Base-by-base conservation (phyloP, 2,888 invertebrate genomes). In the Drosophila falleni region DNA sequence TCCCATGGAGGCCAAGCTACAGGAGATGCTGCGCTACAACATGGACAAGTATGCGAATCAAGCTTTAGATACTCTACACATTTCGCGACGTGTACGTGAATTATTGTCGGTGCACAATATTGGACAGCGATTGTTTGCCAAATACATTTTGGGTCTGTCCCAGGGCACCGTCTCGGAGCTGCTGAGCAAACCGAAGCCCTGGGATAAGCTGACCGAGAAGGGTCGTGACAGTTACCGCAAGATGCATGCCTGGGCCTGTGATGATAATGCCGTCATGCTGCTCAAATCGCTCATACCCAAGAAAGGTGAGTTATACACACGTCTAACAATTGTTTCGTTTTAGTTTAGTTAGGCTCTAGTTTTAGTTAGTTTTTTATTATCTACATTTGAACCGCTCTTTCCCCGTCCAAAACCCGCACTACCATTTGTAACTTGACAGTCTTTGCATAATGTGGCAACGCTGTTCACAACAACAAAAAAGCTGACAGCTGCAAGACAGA, bases 181-280 rank as follows among this genome's bases (percentile, higher is more conserved):
- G 89, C 95, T 99, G 74, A 99, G 99, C 83, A 99, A 99, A 93
- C 99, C 99, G 61, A 99, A 99, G 93, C 98, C 98, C 13, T 99
- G 99, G 99, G 98, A 99, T 94, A 99, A 99, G 93, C 94, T 99
- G 91, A 99, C 99, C 66, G 99, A 99, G 94, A 99, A 99, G 93
- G 99, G 99, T 37, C 94, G 99, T 62, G 99, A 99, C 94, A 99
- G 99, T 89, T 99, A 99, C 94, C 94, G 99, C 91, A 99, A 99
- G 94, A 99, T 99, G 98, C 98, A 99, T 94, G 98, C 98, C 90
- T 99, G 99, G 99, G 98, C 99, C 81, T 97, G 97, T 93, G 99
- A 99, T 94, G 98, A 99, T 92, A 96, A 97, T 90, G 98, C 99
- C 90, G 97, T 99, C 90, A 95, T 98, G 94, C 96, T 99, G 89